Percentiles rank a stretch among this genome's conserved stretches.
Conservation (phyloP, 2,888 invertebrate species). For the Linnaemya tessellans region DNA sequence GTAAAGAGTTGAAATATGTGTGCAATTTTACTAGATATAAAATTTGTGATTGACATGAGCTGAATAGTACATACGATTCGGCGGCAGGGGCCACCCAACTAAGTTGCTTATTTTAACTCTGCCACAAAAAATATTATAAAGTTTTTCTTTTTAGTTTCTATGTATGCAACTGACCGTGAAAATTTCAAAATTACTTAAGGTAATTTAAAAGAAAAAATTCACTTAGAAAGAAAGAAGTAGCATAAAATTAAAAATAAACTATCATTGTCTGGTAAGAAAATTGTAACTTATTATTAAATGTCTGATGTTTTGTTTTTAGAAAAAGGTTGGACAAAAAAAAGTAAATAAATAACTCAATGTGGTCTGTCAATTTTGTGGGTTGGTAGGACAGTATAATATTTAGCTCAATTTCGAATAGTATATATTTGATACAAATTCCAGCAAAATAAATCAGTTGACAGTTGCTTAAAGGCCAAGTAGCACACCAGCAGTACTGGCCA, state of each 20-base stretch:
- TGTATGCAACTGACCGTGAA: constrained; percentile 79
- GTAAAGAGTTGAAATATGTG: too few relatives aligned
- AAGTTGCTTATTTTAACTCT: not conserved
- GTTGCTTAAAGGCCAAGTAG: constrained; percentile 52
- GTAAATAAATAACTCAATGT: constrained; percentile 30
- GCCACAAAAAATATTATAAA: constrained; percentile 1
- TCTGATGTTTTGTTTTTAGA: constrained; percentile 3
- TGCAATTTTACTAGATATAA: too few relatives aligned
- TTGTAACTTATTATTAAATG: constrained; percentile 51
- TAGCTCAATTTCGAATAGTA: constrained; percentile 27
- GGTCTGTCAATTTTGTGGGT: constrained; percentile 45
- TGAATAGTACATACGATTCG: not conserved
- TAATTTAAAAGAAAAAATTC: constrained; percentile 39
- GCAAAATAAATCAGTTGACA: constrained; percentile 63
- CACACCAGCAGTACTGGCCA: constrained; percentile 13
- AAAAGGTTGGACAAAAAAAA: constrained; percentile 16
- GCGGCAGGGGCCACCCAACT: not conserved
- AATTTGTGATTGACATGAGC: too few relatives aligned
- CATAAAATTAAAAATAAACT: constrained; percentile 1
- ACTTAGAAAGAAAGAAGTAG: not conserved
- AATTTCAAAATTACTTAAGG: constrained; percentile 69
- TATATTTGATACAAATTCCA: constrained; percentile 54
- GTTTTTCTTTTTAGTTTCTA: constrained; percentile 46
- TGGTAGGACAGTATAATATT: constrained; percentile 28
- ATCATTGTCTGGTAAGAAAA: constrained; percentile 31